Conservation (phyloP, 2,113 vertebrate species). For the Pomatorhinus ruficollis region DNA sequence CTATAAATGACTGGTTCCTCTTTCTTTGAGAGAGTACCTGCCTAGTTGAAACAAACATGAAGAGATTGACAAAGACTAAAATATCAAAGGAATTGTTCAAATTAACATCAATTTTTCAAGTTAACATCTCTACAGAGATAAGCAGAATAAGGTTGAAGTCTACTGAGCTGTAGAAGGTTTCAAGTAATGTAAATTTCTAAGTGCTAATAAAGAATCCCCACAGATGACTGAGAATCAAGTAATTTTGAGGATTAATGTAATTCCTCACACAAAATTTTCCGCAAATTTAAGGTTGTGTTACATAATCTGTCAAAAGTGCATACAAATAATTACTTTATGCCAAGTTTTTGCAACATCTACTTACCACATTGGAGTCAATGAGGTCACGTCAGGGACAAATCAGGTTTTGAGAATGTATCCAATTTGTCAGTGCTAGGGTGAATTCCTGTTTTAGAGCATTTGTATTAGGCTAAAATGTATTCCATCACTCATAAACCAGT, state of each 20-base stretch:
- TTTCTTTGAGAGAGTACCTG: not conserved
- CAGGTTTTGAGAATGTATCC: not conserved
- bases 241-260: not conserved
- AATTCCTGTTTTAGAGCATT: not conserved
- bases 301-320: not conserved
- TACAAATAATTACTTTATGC: not conserved
- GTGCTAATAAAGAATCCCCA: not conserved
- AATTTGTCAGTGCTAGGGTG: not conserved
- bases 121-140: not conserved
- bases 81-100: not conserved
- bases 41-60: not conserved
- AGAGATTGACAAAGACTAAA: not conserved
- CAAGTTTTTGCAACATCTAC: not conserved
- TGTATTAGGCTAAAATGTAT: not conserved
- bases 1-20: not conserved
- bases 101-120: not conserved
- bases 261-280: not conserved
- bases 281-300: not conserved
- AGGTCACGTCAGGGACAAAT: not conserved
- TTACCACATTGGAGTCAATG: not conserved
- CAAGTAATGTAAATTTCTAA: not conserved
- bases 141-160: not conserved
- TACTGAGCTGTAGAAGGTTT: not conserved
- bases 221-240: not conserved
- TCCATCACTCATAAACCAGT: not conserved